Evolutionary conservation across 2,888 invertebrate species (phyloP).

Genomic region (Chloroclysta siterata): DNA sequence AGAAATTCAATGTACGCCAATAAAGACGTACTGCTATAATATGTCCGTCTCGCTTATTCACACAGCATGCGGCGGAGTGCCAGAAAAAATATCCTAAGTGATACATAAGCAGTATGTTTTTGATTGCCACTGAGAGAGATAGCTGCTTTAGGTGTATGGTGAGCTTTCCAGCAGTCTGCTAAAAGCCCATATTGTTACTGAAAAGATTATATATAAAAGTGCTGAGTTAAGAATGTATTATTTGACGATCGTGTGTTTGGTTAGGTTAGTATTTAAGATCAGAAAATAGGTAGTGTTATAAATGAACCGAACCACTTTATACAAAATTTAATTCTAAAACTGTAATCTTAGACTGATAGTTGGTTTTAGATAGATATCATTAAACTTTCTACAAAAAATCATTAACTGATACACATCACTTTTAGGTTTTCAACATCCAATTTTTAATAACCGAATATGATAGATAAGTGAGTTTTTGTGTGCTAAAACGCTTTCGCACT

Average conservation of each 20-base stretch:
- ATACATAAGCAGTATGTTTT: neutral
- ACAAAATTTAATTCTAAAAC: slow-evolving; percentile 14
- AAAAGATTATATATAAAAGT: neutral
- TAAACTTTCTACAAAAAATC: neutral
- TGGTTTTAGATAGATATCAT: slow-evolving; percentile 16
- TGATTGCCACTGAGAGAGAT: neutral
- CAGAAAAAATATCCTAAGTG: neutral
- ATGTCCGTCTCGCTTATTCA: slow-evolving; percentile 1
- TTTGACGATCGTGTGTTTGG: neutral
- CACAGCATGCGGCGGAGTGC: neutral
- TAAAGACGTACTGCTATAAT: slow-evolving; percentile 1
- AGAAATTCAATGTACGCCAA: neutral
- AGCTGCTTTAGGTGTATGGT: neutral
- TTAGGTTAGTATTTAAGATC: neutral
- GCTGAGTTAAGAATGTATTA: neutral
- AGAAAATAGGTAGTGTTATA: neutral
- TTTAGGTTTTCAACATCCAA: neutral
- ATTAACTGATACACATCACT: neutral
- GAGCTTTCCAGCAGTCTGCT: neutral
- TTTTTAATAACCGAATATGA: neutral
- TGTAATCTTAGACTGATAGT: slow-evolving; percentile 25
- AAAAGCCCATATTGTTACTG: neutral
- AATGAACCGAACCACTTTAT: slow-evolving; percentile 13
- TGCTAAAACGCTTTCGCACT: slow-evolving; percentile 16
- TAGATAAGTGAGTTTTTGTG: slow-evolving; percentile 1